These are phyloP conservation scores for Horisme vitalbata DNA, from an alignment of 2,888 invertebrate genomes.

Conservation along the genomic window DNA sequence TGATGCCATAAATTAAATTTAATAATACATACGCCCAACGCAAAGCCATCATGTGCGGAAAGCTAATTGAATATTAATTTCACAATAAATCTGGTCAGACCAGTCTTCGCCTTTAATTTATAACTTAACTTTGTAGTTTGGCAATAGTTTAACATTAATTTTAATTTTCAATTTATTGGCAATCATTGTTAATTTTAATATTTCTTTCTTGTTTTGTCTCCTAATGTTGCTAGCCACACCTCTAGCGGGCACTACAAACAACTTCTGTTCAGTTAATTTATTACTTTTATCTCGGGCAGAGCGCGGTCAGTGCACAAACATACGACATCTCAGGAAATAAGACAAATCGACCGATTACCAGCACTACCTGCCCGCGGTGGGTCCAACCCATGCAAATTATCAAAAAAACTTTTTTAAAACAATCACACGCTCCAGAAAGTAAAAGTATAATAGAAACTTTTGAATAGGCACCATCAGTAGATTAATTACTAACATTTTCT, in stretches of 20 bases:
- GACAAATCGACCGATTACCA: slow-evolving; percentile 80
- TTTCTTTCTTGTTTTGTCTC: slow-evolving; percentile 40
- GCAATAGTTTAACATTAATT: slow-evolving; percentile 47
- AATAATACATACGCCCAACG: slow-evolving; percentile 79
- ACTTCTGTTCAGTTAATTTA: slow-evolving; percentile 79
- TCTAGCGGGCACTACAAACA: slow-evolving; percentile 71
- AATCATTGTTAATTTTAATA: slow-evolving; percentile 28
- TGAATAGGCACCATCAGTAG: slow-evolving; percentile 63
- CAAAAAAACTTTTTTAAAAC: slow-evolving; percentile 51
- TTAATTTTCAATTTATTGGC: slow-evolving; percentile 46
- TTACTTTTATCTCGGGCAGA: slow-evolving; percentile 77
- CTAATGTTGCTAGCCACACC: slow-evolving; percentile 64
- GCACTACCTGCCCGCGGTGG: slow-evolving; percentile 77
- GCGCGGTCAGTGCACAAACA: slow-evolving; percentile 79
- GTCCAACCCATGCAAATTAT: slow-evolving; percentile 67
- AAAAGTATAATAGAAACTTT: slow-evolving; percentile 64
- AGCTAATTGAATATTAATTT: slow-evolving; percentile 83
- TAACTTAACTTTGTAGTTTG: slow-evolving; percentile 62
- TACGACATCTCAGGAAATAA: slow-evolving; percentile 77
- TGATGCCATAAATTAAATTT: slow-evolving; percentile 81
- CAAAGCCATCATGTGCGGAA: slow-evolving; percentile 79
- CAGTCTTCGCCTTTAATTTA: slow-evolving; percentile 68
- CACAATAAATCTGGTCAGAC: slow-evolving; percentile 76
- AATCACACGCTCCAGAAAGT: slow-evolving; percentile 67
- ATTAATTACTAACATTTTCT: slow-evolving; percentile 69